Conservation (phyloP, 2,888 invertebrate genomes). For the Aphidius colemani region DNA sequence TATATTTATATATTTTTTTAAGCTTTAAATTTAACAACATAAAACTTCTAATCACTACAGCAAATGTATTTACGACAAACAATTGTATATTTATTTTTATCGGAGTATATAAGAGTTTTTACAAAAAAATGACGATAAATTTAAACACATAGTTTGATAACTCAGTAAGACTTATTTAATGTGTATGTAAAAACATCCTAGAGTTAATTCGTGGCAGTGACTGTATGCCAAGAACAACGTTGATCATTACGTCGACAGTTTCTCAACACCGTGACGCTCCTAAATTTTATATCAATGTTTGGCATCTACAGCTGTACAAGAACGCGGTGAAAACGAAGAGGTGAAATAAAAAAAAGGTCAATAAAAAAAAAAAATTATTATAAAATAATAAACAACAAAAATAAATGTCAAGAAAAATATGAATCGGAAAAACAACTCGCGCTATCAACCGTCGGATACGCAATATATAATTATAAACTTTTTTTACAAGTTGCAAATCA, state of each 20-base stretch:
- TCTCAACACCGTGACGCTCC: conserved; percentile 16
- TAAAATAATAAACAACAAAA: conserved; percentile 3
- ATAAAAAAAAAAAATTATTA: conserved; percentile 13
- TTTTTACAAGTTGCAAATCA: background rate
- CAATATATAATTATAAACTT: conserved; percentile 1
- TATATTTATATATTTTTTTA: background rate
- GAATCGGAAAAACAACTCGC: background rate
- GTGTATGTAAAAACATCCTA: too few species aligned
- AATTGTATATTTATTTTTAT: too few species aligned
- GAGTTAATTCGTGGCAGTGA: conserved; percentile 1
- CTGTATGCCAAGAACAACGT: background rate
- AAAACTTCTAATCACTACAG: too few species aligned
- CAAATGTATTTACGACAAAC: too few species aligned
- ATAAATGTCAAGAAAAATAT: conserved; percentile 17
- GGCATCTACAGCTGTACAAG: conserved; percentile 36
- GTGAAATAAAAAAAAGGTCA: conserved; percentile 33
- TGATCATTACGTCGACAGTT: conserved; percentile 10
- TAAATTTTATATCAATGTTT: conserved; percentile 24
- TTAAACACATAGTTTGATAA: background rate
- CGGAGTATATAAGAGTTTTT: background rate
- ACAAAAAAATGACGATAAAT: background rate
- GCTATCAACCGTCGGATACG: background rate
- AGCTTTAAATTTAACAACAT: too few species aligned
- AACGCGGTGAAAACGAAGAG: conserved; percentile 44
- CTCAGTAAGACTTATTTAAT: too few species aligned